Percentiles rank a stretch among this genome's conserved stretches.
Evolutionary conservation across 2,888 invertebrate species (phyloP).

Genomic region (Drosophila acutilabella): DNA sequence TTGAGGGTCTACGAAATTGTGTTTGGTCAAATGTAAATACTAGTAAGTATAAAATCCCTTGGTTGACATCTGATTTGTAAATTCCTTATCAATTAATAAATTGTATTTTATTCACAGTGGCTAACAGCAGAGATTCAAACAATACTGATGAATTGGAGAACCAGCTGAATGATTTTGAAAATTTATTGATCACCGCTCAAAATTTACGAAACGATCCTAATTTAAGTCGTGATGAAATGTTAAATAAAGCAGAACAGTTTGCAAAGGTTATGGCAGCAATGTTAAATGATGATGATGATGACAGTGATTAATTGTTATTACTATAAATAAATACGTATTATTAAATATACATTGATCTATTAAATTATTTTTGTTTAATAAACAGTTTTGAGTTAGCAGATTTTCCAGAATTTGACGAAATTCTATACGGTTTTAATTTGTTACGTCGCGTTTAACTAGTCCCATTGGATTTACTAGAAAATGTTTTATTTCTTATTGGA

Average conservation of each 20-base stretch:
- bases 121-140: slow-evolving; percentile 23
- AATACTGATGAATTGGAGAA: slow-evolving; percentile 58
- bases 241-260: slow-evolving; percentile 63
- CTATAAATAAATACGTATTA: neutral
- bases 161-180: slow-evolving; percentile 68
- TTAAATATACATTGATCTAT: slow-evolving; percentile 1
- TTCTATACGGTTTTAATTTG: no score
- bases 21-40: slow-evolving; percentile 58
- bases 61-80: neutral
- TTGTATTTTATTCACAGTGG: slow-evolving; percentile 14
- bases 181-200: slow-evolving; percentile 64
- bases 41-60: slow-evolving; percentile 25
- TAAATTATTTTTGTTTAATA: no score
- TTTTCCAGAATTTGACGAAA: no score
- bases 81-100: neutral
- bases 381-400: no score
- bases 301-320: slow-evolving; percentile 55
- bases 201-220: slow-evolving; percentile 56
- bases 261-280: slow-evolving; percentile 65
- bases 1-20: slow-evolving; percentile 52
- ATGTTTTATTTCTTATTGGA: no score
- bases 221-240: slow-evolving; percentile 62
- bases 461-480: no score
- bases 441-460: no score
- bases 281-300: slow-evolving; percentile 57